Conservation (phyloP, 2,113 vertebrate genomes). For the Petromus typicus region DNA sequence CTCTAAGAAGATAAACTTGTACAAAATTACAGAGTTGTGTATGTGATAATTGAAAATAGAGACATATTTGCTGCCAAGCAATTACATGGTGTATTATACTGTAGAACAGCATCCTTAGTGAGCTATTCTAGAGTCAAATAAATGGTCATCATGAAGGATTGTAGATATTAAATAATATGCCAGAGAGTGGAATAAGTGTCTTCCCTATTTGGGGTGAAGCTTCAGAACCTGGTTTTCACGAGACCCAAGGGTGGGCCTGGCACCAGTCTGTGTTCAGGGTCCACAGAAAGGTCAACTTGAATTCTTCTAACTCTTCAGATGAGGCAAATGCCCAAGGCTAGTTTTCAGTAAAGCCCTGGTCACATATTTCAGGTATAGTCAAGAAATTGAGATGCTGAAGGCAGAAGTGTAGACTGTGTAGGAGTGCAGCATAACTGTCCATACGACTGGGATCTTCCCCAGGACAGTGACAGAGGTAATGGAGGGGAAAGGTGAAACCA, state of each 20-base stretch:
- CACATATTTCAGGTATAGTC: not conserved
- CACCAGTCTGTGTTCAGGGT: not conserved
- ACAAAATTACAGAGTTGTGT: not conserved
- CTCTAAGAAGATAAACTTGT: not conserved
- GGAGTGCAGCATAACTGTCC: not conserved
- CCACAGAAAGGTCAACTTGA: not conserved
- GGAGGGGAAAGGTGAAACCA: not conserved
- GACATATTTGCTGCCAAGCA: not conserved
- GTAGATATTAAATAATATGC: not conserved
- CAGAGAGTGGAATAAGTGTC: not conserved
- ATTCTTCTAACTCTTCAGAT: not conserved
- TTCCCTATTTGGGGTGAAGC: not conserved
- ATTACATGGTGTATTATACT: not conserved
- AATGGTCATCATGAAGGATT: not conserved
- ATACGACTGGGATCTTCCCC: not conserved
- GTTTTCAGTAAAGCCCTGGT: not conserved
- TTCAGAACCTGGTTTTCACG: not conserved
- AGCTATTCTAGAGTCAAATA: not conserved
- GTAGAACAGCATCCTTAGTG: not conserved
- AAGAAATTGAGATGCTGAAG: not conserved
- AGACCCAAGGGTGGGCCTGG: not conserved
- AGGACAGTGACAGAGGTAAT: not conserved
- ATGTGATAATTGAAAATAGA: not conserved
- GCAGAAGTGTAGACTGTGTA: not conserved
- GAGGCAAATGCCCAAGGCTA: not conserved